A percentile compares a stretch with the other conserved stretches of the same genome.
Evolutionary conservation across 30 jellyfish, hydroid and myxozoan genomes (phyloP).

Genomic region (Chrysaora quinquecirrha): DNA sequence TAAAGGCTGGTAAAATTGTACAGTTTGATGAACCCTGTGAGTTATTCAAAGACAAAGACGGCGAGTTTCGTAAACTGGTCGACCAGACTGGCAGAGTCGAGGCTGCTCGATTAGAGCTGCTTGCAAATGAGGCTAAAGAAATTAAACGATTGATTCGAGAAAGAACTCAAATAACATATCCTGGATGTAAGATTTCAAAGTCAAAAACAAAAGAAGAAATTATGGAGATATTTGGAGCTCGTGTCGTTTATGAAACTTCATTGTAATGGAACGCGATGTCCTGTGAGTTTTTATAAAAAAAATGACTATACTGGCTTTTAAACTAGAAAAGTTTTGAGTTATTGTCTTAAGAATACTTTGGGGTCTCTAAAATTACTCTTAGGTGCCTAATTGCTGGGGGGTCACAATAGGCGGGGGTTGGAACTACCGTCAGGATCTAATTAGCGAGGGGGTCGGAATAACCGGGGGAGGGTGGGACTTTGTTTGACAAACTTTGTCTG

Average conservation of each 20-base stretch:
- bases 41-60: constrained; percentile 57
- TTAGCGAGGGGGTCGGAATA: too few species aligned
- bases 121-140: constrained; percentile 79
- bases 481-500: too few species aligned
- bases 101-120: constrained; percentile 72
- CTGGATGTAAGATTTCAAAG: constrained; percentile 71
- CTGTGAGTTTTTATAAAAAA: too few species aligned
- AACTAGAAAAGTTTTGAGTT: too few species aligned
- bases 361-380: too few species aligned
- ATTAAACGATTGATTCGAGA: constrained; percentile 51
- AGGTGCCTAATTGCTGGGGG: too few species aligned
- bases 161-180: constrained; percentile 52
- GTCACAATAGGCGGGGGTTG: too few species aligned
- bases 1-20: constrained; percentile 68
- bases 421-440: too few species aligned
- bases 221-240: constrained; percentile 72
- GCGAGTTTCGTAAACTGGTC: constrained; percentile 72
- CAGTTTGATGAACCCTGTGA: constrained; percentile 88
- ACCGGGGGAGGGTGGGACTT: too few species aligned
- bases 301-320: too few species aligned
- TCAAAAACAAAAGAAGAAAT: constrained; percentile 79
- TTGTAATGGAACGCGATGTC: constrained; percentile 57
- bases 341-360: too few species aligned
- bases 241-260: constrained; percentile 74
- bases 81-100: constrained; percentile 80